Evolutionary conservation across 2,113 vertebrate genomes (phyloP).

Genomic region (Pleuronectes platessa): DNA sequence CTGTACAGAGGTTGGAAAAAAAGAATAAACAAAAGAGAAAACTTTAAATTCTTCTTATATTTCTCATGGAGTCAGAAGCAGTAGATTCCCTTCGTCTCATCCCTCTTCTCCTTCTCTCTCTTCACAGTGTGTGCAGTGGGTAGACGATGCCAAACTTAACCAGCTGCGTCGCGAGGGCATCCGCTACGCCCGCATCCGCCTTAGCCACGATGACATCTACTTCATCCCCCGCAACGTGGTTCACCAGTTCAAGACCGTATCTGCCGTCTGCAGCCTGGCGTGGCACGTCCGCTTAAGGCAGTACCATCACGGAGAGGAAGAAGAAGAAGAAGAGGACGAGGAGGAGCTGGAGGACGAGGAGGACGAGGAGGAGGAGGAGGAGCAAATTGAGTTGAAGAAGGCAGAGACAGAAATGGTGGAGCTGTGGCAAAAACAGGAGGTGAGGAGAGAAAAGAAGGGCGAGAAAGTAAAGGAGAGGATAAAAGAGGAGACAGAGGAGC

Average conservation of each 20-base stretch:
- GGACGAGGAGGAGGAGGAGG: not conserved
- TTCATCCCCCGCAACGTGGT: constrained; percentile 98
- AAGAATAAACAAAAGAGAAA: too few relatives aligned
- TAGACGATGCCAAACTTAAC: constrained; percentile 99
- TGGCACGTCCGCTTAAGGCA: constrained; percentile 94
- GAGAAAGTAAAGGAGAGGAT: constrained; percentile 54
- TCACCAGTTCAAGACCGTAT: constrained; percentile 99
- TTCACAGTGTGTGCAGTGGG: constrained; percentile 95
- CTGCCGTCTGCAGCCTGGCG: constrained; percentile 95
- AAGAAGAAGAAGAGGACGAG: constrained; percentile 3
- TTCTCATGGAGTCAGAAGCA: too few relatives aligned
- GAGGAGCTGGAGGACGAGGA: constrained; percentile 13
- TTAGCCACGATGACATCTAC: constrained; percentile 96
- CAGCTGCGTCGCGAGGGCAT: constrained; percentile 96
- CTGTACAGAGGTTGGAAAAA: too few relatives aligned
- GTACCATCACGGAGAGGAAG: constrained; percentile 81
- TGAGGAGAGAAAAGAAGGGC: constrained; percentile 21
- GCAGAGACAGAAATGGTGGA: not conserved
- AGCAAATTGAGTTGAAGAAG: constrained; percentile 14
- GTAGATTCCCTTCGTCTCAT: not conserved
- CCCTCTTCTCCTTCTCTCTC: not conserved
- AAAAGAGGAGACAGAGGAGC: constrained; percentile 39
- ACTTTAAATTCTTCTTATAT: not conserved
- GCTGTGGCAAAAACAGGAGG: not conserved
- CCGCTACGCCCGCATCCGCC: constrained; percentile 94